A percentile compares a stretch with the other conserved stretches of the same genome.
Evolutionary conservation across 1,140 invertebrate species (phyloP).

Genomic region (Phymastichus coffea): DNA sequence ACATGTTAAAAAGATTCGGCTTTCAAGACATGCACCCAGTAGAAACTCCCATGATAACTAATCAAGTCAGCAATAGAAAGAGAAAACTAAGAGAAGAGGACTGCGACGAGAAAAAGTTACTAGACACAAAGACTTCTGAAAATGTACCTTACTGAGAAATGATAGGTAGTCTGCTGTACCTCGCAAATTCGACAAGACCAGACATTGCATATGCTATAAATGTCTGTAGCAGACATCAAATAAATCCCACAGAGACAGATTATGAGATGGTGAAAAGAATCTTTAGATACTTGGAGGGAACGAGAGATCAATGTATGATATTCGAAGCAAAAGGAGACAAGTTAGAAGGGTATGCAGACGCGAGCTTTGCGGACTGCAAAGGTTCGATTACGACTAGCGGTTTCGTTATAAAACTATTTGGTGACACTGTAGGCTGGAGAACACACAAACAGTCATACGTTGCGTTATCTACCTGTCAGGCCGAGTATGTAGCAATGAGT

Average conservation of each 20-base stretch:
- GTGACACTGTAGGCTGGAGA: too few species aligned
- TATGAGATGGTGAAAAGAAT: too few species aligned
- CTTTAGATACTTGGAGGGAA: too few species aligned
- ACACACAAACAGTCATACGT: too few species aligned
- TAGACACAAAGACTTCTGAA: not conserved
- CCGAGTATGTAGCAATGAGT: too few species aligned
- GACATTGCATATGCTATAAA: too few species aligned
- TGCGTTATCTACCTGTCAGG: slow-evolving; percentile 9
- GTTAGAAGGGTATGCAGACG: too few species aligned
- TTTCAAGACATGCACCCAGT: not conserved
- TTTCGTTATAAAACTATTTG: too few species aligned
- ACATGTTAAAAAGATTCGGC: not conserved
- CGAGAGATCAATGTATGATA: not conserved
- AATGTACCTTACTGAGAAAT: slow-evolving; percentile 1
- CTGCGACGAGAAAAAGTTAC: not conserved
- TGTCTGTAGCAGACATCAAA: slow-evolving; percentile 6
- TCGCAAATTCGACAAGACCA: slow-evolving; percentile 9
- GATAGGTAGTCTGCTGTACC: not conserved
- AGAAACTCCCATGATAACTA: not conserved
- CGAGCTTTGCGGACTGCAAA: too few species aligned
- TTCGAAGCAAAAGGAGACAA: not conserved
- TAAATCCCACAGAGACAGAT: slow-evolving; percentile 3
- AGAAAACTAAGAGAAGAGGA: not conserved
- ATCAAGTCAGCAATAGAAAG: not conserved
- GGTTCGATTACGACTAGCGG: too few species aligned